Evolutionary conservation across 2,113 vertebrate species (phyloP), one percentile per base, ranked within the genome.

Genomic region (Pardalotus punctatus): DNA sequence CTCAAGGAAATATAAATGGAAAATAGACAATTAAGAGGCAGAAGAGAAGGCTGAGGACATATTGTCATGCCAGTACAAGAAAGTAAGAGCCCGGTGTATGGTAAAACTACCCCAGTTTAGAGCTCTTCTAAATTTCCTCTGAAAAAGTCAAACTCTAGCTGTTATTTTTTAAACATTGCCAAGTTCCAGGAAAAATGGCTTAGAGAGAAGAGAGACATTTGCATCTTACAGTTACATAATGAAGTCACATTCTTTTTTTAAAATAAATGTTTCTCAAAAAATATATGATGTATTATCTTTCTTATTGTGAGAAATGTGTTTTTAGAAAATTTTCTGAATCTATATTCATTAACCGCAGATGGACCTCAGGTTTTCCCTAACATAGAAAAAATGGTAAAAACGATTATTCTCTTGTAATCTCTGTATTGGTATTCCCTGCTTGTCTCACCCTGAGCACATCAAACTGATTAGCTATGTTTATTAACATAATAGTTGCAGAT

Each of bases 391-490:
- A 56, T 17, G 19, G 57, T 58, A 35, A 74, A 48, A 94, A 18
- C 48, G 6, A 38, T 61, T 66, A 10, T 6, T 62, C 86, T 56
- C 14, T 67, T 88, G 8, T 85, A 95, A 91, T 93, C 40, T 93
- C 60, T 86, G 7, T 47, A 77, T 97, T 97, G 81, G 54, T 91
- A 96, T 97, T 95, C 95, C 74, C 21, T 76, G 25, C 43, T 86
- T 77, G 85, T 86, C 47, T 90, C 74, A 90, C 62, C 31, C 89
- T 94, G 92, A 97, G 92, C 91, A 84, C 72, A 77, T 95, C 97
- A 96, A 86, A 94, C 85, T 91, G 92, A 97, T 97, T 97, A 97
- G 47, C 42, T 93, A 31, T 97, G 72, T 96, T 97, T 98, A 97
- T 96, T 97, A 94, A 96, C 93, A 96, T 94, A 97, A 97, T 94